Evolutionary conservation across 2,113 vertebrate species (phyloP), one percentile per base, ranked within the genome.

Genomic region (Sceloporus tristichus): DNA sequence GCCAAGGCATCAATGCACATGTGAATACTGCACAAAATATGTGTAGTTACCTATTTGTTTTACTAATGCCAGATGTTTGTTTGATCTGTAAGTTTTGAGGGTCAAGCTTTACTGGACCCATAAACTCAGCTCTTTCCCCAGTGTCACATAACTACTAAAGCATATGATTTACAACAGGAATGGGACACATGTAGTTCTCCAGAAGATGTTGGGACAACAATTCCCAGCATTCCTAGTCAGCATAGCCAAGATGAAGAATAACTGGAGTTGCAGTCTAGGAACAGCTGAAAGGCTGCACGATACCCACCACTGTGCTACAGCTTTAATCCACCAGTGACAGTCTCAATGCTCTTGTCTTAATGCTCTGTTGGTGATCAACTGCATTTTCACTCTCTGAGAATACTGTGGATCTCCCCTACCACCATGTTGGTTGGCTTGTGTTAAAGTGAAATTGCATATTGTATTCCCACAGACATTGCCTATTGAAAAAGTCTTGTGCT

Each of bases 401-500:
- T 23, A 59, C 9, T 25, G 48, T 2, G 5, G 2, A 54, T 38
- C 9, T 21, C 25, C 34, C 5, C 19, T 14, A 3, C 16, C 5
- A 1, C 21, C 9, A 14, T 34, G 68, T 79, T 2, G 42, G 65
- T 56, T 91, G 85, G 89, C 92, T 82, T 84, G 82, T n/a, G 59
- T 89, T 66, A 62, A 84, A 92, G 92, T 16, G 38, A 87, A 90
- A 87, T 90, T 0, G 0, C 4, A 0, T 29, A 0, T 87, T 87
- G 78, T 89, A 94, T 95, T 93, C 91, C 81, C 93, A 93, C 86
- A 91, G 90, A 80, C 79, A 0, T 27, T 91, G 79, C 66, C 84
- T 93, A 93, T 95, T 18, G 48, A 90, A 90, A 94, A 96, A 92
- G 93, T 89, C 94, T 81, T 81, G 91, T 90, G 9, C 92, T 92